Evolutionary conservation across 2,888 invertebrate species (phyloP).

Genomic region (Troides helena): DNA sequence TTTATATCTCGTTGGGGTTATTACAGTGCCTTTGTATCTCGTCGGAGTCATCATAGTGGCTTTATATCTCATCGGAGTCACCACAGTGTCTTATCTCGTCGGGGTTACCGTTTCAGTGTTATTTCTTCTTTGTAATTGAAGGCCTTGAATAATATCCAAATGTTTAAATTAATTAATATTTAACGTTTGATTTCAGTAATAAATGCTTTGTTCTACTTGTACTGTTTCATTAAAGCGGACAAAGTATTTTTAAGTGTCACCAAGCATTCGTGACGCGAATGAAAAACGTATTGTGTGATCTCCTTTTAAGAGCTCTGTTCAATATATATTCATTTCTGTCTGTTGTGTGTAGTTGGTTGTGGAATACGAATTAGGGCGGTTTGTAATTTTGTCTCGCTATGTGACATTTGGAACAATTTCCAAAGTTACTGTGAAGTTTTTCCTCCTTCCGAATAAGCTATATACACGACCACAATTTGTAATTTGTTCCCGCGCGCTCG

Average conservation of each 20-base stretch:
- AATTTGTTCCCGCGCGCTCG: neutral
- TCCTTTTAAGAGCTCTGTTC: neutral
- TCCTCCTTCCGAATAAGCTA: neutral
- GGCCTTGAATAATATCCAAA: no score
- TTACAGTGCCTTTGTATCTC: no score
- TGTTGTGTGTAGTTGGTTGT: neutral
- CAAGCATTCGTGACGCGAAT: conserved; percentile 1
- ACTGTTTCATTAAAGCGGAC: neutral
- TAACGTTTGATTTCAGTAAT: no score
- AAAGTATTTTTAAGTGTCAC: neutral
- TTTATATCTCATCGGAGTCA: no score
- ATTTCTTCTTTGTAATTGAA: no score
- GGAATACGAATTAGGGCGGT: conserved; percentile 1
- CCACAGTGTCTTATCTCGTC: no score
- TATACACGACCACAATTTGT: neutral
- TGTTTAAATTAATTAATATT: no score
- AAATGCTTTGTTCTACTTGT: neutral
- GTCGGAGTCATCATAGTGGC: no score
- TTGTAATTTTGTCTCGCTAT: neutral
- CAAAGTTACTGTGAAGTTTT: neutral
- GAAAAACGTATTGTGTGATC: neutral
- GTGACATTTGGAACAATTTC: neutral
- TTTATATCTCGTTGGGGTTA: no score
- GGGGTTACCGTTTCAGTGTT: no score
- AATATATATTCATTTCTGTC: conserved; percentile 4